Conservation (phyloP, 2,113 vertebrate species). For the Felis catus region F.catus_Fca126_mat1.0 CM031412.1:128703501-128704000, state of each 20-base stretch:
- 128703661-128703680: neutral
- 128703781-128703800: slow-evolving; percentile 20
- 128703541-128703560: neutral
- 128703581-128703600: slow-evolving; percentile 35
- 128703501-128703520: neutral
- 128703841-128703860: neutral
- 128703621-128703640: neutral
- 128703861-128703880: neutral
- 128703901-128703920: neutral
- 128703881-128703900: neutral
- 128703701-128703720: neutral
- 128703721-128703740: neutral
- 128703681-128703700: neutral
- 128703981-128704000: neutral
- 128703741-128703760: neutral
- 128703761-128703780: neutral
- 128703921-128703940: neutral
- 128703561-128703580: neutral
- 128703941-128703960: neutral
- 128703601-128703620: neutral
- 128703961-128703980: neutral
- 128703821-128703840: slow-evolving; percentile 21
- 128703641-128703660: neutral
- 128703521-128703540: neutral
- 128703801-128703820: neutral